Evolutionary conservation across 2,113 vertebrate species (phyloP), one percentile per base, ranked within the genome.

Genomic region (Silurus asotus): DNA sequence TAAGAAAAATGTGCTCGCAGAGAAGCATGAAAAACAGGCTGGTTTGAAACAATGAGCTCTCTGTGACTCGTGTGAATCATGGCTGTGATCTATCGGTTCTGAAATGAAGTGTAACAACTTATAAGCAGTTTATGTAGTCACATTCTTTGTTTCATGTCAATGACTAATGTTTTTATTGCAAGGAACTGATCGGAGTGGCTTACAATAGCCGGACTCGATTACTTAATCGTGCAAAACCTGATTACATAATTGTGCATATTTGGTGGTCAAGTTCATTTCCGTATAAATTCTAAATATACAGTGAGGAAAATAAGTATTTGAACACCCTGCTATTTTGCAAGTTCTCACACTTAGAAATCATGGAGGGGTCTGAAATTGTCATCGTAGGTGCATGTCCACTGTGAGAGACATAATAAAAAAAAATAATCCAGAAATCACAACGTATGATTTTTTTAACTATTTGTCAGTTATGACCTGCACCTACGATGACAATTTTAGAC

Each of bases 21-120:
- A 64, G 58, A 84, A 53, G 72, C 83, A 77, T 84, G 83, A 76
- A 84, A 84, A 62, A 64, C 83, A 84, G 64, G 58, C 58, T 28
- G 8, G 45, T 51, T 6, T 77, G 3, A 84, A 64, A 75, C 15
- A 49, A 25, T 7, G 37, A 62, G 56, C 6, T 84, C 28, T 72
- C 65, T 20, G 25, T 20, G 67, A 45, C 28, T 23, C 3, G 1
- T 51, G 20, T 10, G 72, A 77, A 59, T 64, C 59, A 45, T 37
- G 2, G 11, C 25, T 25, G 23, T 77, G 70, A 61, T 65, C 55
- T 65, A 77, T 84, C 65, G 37, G 59, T 4, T 11, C 45, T 65
- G 48, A 55, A 77, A 77, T 77, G 15, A 49, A 77, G 25, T 4
- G 28, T 5, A 78, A 5, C 70, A 19, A 62, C 58, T 37, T 48